phyloP scores from a whole-genome alignment of 2,797 vertebrate genomes.

The Malacoraja senta region DNA sequence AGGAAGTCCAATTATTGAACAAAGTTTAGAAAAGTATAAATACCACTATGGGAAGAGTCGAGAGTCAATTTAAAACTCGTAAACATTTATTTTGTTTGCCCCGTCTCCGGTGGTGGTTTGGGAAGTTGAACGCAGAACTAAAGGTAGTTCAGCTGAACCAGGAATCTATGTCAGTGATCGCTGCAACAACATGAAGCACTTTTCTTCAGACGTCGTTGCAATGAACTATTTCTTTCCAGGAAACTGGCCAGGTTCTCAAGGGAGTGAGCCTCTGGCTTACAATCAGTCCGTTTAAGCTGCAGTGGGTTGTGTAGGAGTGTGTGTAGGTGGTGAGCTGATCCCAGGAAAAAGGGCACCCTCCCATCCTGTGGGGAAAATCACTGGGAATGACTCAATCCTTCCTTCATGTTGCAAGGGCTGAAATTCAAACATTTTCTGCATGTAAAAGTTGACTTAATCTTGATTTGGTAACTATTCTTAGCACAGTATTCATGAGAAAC shows the following conservation, averaged over 20 bases:
- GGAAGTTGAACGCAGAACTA: not conserved
- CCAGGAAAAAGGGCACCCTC: not conserved
- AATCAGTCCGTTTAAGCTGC: not conserved
- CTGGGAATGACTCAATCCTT: not conserved
- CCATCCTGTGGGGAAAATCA: not conserved
- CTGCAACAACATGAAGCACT: not conserved
- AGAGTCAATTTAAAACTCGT: not conserved
- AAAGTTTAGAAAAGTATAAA: not conserved
- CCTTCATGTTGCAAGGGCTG: not conserved
- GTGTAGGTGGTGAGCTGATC: not conserved
- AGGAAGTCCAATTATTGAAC: not conserved
- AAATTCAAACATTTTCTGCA: not conserved
- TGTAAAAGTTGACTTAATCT: not conserved
- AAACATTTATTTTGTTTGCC: not conserved
- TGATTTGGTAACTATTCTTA: not conserved
- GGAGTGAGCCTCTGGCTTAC: not conserved
- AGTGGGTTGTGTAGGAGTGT: not conserved
- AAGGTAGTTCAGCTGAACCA: not conserved
- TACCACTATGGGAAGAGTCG: not conserved
- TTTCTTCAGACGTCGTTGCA: not conserved
- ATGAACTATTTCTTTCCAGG: conserved; percentile 17
- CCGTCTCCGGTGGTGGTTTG: not conserved
- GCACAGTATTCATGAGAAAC: not conserved
- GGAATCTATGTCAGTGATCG: not conserved
- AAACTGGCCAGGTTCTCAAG: conserved; percentile 9